These are phyloP conservation scores for Sparidentex hasta DNA, from an alignment of 2,797 vertebrate genomes.

Conservation along the genomic window DNA sequence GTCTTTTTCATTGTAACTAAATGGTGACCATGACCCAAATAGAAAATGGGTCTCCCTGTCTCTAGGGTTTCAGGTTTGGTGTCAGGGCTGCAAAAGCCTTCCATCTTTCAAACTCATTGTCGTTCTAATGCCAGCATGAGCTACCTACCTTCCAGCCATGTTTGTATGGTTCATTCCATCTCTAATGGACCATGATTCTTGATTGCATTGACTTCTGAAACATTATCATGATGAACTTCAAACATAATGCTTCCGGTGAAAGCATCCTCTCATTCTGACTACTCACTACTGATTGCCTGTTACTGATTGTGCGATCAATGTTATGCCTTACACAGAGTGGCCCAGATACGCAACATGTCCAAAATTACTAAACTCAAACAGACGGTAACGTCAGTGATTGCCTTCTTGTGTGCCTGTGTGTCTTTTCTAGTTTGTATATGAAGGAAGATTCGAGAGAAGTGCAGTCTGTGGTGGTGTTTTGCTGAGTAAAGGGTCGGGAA, in stretches of 20 bases:
- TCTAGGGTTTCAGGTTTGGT: slow-evolving; percentile 18
- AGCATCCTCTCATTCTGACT: slow-evolving; percentile 21
- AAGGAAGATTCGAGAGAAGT: slow-evolving; percentile 44
- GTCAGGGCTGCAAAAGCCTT: not conserved
- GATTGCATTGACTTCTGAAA: slow-evolving; percentile 11
- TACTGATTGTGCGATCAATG: slow-evolving; percentile 32
- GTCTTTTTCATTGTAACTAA: slow-evolving; percentile 9
- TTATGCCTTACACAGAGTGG: slow-evolving; percentile 47
- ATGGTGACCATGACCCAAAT: slow-evolving; percentile 53
- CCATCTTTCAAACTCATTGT: slow-evolving; percentile 15
- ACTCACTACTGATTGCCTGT: slow-evolving; percentile 12
- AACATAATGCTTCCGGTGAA: slow-evolving; percentile 24
- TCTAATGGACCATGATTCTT: not conserved
- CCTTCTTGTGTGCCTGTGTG: slow-evolving; percentile 31
- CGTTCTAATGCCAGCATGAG: slow-evolving; percentile 3
- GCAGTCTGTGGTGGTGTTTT: slow-evolving; percentile 52
- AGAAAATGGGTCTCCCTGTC: slow-evolving; percentile 45
- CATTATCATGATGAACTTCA: slow-evolving; percentile 12
- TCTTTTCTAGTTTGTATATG: slow-evolving; percentile 30
- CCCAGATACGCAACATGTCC: slow-evolving; percentile 87
- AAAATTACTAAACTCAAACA: slow-evolving; percentile 93
- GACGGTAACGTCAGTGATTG: slow-evolving; percentile 86
- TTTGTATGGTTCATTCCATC: not conserved
- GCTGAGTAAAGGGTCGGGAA: slow-evolving; percentile 63
- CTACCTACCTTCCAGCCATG: slow-evolving; percentile 24